A percentile compares a stretch with the other conserved stretches of the same genome.
phyloP scores from a whole-genome alignment of 2,888 invertebrate species.

The Calameuta pallipes region DNA sequence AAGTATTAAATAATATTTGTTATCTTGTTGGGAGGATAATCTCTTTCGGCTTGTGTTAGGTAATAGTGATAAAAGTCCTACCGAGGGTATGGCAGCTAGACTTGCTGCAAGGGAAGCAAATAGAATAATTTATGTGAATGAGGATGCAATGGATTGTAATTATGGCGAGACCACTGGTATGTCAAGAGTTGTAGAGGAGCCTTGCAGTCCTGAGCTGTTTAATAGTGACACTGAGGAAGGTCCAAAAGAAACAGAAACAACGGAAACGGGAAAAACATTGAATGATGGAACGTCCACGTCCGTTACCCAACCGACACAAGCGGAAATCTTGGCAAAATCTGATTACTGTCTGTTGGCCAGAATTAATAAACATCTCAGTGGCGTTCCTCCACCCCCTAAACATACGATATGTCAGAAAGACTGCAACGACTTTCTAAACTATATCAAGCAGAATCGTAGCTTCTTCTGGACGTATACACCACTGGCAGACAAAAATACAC shows the following conservation, averaged over 20 bases:
- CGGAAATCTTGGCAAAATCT: constrained; percentile 49
- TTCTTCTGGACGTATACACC: constrained; percentile 65
- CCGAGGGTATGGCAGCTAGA: constrained; percentile 13
- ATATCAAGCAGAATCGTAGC: constrained; percentile 70
- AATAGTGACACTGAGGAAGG: constrained; percentile 55
- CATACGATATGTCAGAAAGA: constrained; percentile 77
- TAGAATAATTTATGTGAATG: constrained; percentile 37
- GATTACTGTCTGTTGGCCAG: constrained; percentile 64
- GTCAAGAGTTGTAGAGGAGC: constrained; percentile 17
- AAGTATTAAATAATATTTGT: constrained; percentile 11
- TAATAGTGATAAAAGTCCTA: constrained; percentile 31
- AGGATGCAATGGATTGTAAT: constrained; percentile 42
- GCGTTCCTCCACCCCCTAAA: constrained; percentile 81
- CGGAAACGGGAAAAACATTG: not conserved
- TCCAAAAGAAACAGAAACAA: constrained; percentile 9
- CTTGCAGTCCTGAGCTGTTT: constrained; percentile 60
- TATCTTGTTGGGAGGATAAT: not conserved
- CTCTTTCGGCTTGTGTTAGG: constrained; percentile 26
- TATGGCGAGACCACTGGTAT: constrained; percentile 24
- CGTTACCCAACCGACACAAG: constrained; percentile 35
- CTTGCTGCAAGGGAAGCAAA: not conserved
- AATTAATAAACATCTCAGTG: constrained; percentile 73
- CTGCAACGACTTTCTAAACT: constrained; percentile 74
- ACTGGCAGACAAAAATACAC: not conserved
- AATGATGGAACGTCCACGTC: not conserved